phyloP scores from a whole-genome alignment of 2,113 vertebrate genomes.

The Gasterosteus nipponicus region DNA sequence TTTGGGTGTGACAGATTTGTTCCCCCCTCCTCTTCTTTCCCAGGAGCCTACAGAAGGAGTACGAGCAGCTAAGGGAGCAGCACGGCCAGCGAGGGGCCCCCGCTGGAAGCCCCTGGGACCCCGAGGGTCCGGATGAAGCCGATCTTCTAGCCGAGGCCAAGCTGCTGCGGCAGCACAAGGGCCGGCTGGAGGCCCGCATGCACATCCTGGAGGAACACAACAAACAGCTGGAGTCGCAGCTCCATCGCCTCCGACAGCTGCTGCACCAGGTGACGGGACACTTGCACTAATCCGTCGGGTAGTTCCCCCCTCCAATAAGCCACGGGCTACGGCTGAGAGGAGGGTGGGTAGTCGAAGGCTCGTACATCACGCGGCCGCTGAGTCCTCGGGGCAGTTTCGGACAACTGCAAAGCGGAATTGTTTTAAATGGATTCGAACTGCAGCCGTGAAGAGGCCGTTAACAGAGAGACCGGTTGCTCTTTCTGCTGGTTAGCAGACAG shows the following conservation, averaged over 20 bases:
- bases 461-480: not conserved
- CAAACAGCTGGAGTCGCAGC: constrained; percentile 96
- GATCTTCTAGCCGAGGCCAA: constrained; percentile 89
- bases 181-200: constrained; percentile 95
- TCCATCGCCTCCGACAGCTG: constrained; percentile 92
- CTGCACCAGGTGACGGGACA: constrained; percentile 89
- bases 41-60: constrained; percentile 91
- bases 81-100: constrained; percentile 82
- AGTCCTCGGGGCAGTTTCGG: not conserved
- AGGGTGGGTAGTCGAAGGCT: constrained; percentile 11
- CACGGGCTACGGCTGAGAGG: not conserved
- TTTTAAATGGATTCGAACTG: constrained; percentile 19
- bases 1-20: not conserved
- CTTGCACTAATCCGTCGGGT: not conserved
- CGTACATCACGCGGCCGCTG: not conserved
- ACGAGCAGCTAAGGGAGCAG: constrained; percentile 92
- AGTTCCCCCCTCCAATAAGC: not conserved
- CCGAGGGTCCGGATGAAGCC: constrained; percentile 68
- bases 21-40: not conserved
- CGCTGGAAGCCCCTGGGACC: constrained; percentile 79
- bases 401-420: constrained; percentile 14
- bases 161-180: constrained; percentile 95
- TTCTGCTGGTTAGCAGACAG: constrained; percentile 1
- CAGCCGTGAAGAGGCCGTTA: constrained; percentile 17
- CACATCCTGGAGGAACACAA: constrained; percentile 98